phyloP scores from a whole-genome alignment of 2,888 invertebrate species.

The Eristalinus sepulchralis region DNA sequence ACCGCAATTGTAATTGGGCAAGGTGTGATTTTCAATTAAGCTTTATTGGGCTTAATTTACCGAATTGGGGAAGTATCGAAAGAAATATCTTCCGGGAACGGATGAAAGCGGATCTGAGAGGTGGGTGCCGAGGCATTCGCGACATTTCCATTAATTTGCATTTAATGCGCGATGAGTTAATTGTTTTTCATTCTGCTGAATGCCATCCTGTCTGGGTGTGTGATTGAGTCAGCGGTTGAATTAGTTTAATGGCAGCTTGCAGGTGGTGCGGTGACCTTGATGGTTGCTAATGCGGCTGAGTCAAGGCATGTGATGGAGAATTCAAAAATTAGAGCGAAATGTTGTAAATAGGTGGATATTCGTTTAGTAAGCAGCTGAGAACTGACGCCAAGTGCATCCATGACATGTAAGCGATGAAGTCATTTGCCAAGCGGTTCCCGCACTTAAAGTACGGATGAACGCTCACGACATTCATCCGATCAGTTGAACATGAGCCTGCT shows the following conservation, averaged over 20 bases:
- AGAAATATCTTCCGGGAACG: background rate
- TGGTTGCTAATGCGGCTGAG: no score
- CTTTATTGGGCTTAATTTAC: conserved; percentile 42
- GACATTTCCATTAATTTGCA: conserved; percentile 16
- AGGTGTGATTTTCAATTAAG: conserved; percentile 63
- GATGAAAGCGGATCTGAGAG: background rate
- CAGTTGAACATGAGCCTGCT: no score
- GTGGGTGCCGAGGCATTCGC: conserved; percentile 21
- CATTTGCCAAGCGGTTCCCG: no score
- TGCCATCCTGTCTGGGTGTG: background rate
- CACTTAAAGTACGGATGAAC: no score
- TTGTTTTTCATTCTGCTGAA: conserved; percentile 10
- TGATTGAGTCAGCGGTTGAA: background rate
- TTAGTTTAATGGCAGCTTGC: background rate
- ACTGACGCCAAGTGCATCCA: no score
- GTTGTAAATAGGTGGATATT: no score
- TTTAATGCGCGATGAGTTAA: conserved; percentile 18
- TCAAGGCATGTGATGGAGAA: no score
- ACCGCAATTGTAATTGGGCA: conserved; percentile 25
- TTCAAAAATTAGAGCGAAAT: no score
- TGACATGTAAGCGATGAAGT: no score
- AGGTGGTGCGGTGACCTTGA: background rate
- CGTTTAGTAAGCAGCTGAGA: no score
- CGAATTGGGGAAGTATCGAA: background rate
- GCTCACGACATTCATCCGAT: no score